phyloP scores from a whole-genome alignment of 2,797 vertebrate species.

The Rhynchonycteris naso region DNA sequence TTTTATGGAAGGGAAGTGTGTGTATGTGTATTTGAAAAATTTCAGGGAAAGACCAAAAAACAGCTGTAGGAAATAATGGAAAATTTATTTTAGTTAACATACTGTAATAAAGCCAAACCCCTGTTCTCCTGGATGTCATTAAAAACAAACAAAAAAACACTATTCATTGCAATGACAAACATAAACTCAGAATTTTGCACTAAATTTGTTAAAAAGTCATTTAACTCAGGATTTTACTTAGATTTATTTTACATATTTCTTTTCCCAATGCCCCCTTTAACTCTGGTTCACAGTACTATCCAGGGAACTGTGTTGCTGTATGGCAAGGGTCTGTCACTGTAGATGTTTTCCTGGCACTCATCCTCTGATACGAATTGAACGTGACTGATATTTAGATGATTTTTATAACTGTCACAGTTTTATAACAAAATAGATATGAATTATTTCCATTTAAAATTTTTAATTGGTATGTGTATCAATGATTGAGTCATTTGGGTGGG shows the following conservation, averaged over 20 bases:
- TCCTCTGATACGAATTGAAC: background rate
- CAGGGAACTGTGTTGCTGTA: background rate
- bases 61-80: background rate
- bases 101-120: background rate
- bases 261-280: background rate
- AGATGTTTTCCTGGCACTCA: background rate
- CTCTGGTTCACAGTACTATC: background rate
- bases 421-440: slow-evolving; percentile 2
- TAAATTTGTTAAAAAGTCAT: background rate
- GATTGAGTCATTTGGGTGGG: background rate
- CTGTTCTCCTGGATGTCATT: background rate
- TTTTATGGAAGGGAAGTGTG: background rate
- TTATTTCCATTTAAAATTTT: slow-evolving; percentile 26
- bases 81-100: slow-evolving; percentile 58
- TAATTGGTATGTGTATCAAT: background rate
- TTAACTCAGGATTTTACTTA: slow-evolving; percentile 27
- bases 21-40: background rate
- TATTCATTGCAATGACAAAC: background rate
- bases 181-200: background rate
- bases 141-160: slow-evolving; percentile 8
- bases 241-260: background rate
- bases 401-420: slow-evolving; percentile 10
- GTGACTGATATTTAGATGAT: background rate
- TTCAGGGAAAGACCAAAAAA: slow-evolving; percentile 12
- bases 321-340: background rate